These are phyloP conservation scores for Galbula dea DNA, from an alignment of 2,113 vertebrate genomes.

Conservation along the genomic window DNA sequence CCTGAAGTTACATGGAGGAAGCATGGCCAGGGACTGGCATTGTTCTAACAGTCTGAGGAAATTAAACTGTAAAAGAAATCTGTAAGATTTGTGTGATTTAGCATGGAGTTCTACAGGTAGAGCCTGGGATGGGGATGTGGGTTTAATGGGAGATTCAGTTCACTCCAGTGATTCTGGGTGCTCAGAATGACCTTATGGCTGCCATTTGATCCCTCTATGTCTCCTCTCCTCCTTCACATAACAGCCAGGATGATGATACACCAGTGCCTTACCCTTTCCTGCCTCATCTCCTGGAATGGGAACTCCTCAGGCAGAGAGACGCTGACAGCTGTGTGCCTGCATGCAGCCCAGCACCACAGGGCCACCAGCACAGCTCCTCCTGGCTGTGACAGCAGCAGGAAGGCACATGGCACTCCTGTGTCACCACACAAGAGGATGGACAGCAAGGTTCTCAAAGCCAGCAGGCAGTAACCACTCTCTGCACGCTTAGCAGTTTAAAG, in stretches of 20 bases:
- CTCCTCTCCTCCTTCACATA: background rate
- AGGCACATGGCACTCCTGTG: background rate
- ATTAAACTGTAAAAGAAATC: background rate
- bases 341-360: accelerated
- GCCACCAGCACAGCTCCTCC: accelerated
- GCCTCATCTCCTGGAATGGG: background rate
- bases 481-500: background rate
- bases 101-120: background rate
- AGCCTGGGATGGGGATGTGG: background rate
- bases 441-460: background rate
- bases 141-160: background rate
- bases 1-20: background rate
- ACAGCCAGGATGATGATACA: background rate
- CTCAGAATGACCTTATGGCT: background rate
- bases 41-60: slow-evolving; percentile 6
- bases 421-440: accelerated
- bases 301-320: background rate
- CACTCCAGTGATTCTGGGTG: background rate
- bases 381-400: background rate
- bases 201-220: background rate
- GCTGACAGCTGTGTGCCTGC: background rate
- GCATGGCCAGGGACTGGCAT: background rate
- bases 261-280: background rate
- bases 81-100: background rate
- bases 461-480: background rate